Base-by-base conservation (phyloP, 2,888 invertebrate species). In the Disparrhopalites patrizii region DNA sequence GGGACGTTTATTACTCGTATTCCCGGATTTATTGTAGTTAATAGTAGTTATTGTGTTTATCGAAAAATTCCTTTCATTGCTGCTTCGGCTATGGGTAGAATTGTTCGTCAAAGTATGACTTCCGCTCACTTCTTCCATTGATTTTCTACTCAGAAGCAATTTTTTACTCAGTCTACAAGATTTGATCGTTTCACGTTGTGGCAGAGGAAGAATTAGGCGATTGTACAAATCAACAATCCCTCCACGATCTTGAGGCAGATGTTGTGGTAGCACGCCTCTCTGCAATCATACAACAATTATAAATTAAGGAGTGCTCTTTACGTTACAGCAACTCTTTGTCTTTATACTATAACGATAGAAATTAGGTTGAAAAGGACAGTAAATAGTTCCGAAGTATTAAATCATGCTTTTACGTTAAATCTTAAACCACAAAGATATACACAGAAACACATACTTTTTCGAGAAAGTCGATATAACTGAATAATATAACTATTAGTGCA, bases 141-240 rank as follows among this genome's bases (percentile, higher is more conserved):
- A 36, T 15, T 13, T 36, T 36, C n/a, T n/a, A n/a, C n/a, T n/a
- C n/a, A n/a, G 18, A 23, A 23, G 56, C 10, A 50, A 28, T 33
- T 23, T 50, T 52, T 62, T 38, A 23, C 52, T 50, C 27, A 52
- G 15, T 28, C 43, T 30, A 20, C 30, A 27, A 15, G 62, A 62
- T 18, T 51, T 51, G 28, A 23, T 54, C 28, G 38, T 36, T 25
- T 54, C 36, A n/a, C 63, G 27, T 23, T 50, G 55, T 15, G 43
- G 52, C n/a, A 55, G 5, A 18, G 63, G 63, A 33, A 63, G 63
- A 25, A 63, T 47, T 28, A 63, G 47, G 10, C 56, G 55, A 47
- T 56, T 63, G 63, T 63, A 63, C 56, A 63, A 56, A 56, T 56
- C 30, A 10, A 56, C 27, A 40, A 63, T 38, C 33, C 55, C 56